Conservation (phyloP, 2,113 vertebrate species). For the Coracopsis vasa region DNA sequence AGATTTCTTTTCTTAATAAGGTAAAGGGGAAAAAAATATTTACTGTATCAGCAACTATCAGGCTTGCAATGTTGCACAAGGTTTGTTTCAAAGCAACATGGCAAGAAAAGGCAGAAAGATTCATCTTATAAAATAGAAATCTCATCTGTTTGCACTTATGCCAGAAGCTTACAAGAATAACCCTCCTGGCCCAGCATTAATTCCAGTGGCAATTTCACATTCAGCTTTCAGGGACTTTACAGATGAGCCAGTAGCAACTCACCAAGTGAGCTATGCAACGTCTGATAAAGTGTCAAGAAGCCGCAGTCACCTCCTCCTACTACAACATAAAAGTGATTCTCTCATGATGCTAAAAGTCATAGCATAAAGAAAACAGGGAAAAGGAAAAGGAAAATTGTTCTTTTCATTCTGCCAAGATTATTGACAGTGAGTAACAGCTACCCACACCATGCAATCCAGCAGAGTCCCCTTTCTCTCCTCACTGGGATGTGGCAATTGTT, state of each 20-base stretch:
- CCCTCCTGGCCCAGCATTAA: not conserved
- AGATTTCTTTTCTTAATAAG: not conserved
- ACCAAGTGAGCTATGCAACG: not conserved
- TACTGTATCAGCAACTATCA: not conserved
- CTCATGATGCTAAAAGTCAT: not conserved
- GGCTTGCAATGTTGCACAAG: not conserved
- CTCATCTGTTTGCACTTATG: not conserved
- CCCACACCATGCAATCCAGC: accelerated
- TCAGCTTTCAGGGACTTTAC: slow-evolving; percentile 3
- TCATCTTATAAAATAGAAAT: slow-evolving; percentile 4
- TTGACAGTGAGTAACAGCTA: not conserved
- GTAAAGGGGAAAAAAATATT: not conserved
- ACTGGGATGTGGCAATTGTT: not conserved
- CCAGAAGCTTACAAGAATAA: not conserved
- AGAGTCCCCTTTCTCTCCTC: not conserved
- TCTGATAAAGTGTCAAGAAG: not conserved
- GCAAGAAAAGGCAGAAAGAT: not conserved
- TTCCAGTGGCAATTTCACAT: slow-evolving; percentile 3
- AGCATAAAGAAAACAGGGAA: not conserved
- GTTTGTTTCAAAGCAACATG: not conserved
- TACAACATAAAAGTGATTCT: not conserved
- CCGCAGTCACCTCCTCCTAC: not conserved
- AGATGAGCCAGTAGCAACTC: not conserved
- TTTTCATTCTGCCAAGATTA: not conserved
- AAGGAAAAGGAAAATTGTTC: not conserved